Percentiles rank a stretch among this genome's conserved stretches.
Evolutionary conservation across 1,140 invertebrate genomes (phyloP).

Genomic region (Papilio polyxenes): DNA sequence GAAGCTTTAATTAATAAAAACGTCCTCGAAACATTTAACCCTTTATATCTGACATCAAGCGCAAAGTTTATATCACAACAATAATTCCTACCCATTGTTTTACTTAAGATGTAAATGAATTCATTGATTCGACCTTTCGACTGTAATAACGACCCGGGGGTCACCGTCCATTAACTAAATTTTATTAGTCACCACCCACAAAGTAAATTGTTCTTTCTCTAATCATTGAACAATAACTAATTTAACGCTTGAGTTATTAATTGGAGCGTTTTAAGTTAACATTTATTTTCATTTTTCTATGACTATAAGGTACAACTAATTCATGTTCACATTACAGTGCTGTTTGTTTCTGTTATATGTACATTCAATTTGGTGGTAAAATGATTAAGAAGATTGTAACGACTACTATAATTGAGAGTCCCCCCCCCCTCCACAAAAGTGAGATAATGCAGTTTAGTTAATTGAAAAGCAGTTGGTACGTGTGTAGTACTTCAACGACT

Average conservation of each 20-base stretch:
- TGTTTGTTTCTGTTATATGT: too few relatives aligned
- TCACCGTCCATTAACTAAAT: constrained; percentile 4
- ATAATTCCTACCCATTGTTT: background rate
- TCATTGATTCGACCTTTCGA: constrained; percentile 13
- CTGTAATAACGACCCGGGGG: constrained; percentile 13
- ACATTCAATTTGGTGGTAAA: too few relatives aligned
- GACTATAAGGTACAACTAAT: too few relatives aligned
- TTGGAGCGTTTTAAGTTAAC: background rate
- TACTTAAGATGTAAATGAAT: constrained; percentile 22
- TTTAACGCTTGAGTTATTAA: background rate
- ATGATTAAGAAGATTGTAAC: too few relatives aligned
- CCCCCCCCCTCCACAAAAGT: too few relatives aligned
- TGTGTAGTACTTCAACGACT: too few relatives aligned
- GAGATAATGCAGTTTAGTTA: too few relatives aligned
- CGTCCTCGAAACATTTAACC: background rate
- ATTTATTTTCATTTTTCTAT: too few relatives aligned
- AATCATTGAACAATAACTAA: constrained; percentile 16
- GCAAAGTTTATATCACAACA: background rate
- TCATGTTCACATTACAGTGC: too few relatives aligned
- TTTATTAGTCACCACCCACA: constrained; percentile 20
- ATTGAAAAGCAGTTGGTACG: too few relatives aligned
- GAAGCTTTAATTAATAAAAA: too few relatives aligned
- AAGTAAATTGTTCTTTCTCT: constrained; percentile 19
- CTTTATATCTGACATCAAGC: background rate
- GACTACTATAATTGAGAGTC: too few relatives aligned